Conservation (phyloP, 2,113 vertebrate species). For the Aphelocoma coerulescens region DNA sequence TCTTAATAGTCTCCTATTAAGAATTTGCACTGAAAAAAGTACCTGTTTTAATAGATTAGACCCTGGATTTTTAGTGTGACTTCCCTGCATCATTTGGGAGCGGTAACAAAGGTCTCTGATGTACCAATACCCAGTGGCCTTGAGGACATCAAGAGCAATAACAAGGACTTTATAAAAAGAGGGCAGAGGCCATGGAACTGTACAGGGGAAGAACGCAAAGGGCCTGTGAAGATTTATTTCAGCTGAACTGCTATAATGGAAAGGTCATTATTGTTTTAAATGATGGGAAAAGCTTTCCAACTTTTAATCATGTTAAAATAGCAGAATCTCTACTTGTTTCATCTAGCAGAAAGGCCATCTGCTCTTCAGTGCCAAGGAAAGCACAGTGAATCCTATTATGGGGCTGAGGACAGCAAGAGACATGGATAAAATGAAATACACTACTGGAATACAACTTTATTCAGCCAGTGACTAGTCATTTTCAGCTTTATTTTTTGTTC, state of each 20-base stretch:
- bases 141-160: not conserved
- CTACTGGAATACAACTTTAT: not conserved
- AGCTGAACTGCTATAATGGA: not conserved
- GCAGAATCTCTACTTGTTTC: not conserved
- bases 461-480: not conserved
- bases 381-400: not conserved
- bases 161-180: not conserved
- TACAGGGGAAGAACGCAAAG: not conserved
- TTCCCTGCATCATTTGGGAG: not conserved
- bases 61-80: not conserved
- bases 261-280: not conserved
- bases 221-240: constrained; percentile 25
- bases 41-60: not conserved
- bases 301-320: not conserved
- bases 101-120: not conserved
- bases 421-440: not conserved
- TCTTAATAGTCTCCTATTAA: not conserved
- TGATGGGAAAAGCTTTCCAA: not conserved
- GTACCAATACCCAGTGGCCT: not conserved
- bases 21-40: not conserved
- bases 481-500: not conserved
- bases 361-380: not conserved
- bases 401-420: not conserved
- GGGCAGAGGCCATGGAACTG: not conserved
- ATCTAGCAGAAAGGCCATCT: not conserved